Percentiles rank a stretch among this genome's conserved stretches.
Evolutionary conservation across 2,113 vertebrate species (phyloP).

Genomic region (Trematomus loennbergii): DNA sequence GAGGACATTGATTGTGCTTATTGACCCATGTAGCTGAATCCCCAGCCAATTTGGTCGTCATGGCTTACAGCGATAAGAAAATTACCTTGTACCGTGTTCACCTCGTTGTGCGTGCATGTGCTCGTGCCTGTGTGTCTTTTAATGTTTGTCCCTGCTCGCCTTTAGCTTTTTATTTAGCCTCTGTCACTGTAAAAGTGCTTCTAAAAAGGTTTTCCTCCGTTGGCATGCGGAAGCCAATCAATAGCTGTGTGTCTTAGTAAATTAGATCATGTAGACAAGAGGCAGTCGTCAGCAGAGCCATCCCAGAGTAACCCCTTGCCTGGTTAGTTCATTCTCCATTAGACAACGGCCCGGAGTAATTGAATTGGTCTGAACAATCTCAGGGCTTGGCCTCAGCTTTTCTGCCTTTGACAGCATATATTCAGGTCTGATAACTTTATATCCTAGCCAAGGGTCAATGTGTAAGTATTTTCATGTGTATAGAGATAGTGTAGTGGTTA

Average conservation of each 20-base stretch:
- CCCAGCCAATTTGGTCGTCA: slow-evolving; percentile 53
- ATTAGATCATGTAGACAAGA: slow-evolving; percentile 82
- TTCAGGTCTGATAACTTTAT: slow-evolving; percentile 63
- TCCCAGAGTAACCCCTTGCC: slow-evolving; percentile 74
- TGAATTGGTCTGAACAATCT: slow-evolving; percentile 80
- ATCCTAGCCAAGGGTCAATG: slow-evolving; percentile 11
- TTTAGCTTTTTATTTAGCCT: slow-evolving; percentile 40
- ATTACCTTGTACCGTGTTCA: slow-evolving; percentile 36
- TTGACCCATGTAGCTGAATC: slow-evolving; percentile 68
- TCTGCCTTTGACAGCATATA: slow-evolving; percentile 71
- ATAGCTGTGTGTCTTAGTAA: slow-evolving; percentile 81
- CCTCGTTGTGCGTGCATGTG: not conserved
- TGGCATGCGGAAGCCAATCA: slow-evolving; percentile 78
- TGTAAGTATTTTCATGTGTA: slow-evolving; percentile 14
- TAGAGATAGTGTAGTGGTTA: slow-evolving; percentile 3
- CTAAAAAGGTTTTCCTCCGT: slow-evolving; percentile 63
- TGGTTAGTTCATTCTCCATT: slow-evolving; percentile 78
- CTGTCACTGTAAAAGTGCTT: slow-evolving; percentile 64
- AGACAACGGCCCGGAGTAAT: slow-evolving; percentile 75
- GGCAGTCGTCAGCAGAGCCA: slow-evolving; percentile 76
- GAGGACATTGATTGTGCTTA: slow-evolving; percentile 65
- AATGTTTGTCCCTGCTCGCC: slow-evolving; percentile 14
- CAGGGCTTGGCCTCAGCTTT: slow-evolving; percentile 65
- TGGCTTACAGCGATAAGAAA: slow-evolving; percentile 70
- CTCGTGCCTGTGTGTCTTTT: not conserved